phyloP scores from a whole-genome alignment of 2,888 invertebrate genomes.

The Bombyx huttoni region DNA sequence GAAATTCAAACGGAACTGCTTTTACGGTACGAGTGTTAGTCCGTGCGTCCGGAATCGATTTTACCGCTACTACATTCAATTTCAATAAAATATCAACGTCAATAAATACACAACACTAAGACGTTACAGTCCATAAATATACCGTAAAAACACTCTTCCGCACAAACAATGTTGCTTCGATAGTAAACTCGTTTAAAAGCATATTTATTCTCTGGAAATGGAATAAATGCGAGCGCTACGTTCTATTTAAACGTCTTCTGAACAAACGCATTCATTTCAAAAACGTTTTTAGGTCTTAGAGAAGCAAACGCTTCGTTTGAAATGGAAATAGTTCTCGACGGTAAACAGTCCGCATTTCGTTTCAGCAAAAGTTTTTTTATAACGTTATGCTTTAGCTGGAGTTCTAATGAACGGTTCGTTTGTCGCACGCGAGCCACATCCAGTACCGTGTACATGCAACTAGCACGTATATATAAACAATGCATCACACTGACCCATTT shows the following conservation, averaged over 20 bases:
- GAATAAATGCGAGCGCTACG: no score
- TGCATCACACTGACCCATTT: conserved; percentile 66
- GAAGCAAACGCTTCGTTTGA: no score
- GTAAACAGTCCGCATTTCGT: background rate
- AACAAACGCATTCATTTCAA: no score
- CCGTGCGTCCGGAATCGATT: background rate
- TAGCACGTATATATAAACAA: background rate
- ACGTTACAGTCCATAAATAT: background rate
- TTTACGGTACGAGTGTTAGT: background rate
- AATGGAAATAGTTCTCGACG: no score
- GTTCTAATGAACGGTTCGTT: background rate
- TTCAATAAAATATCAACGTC: background rate
- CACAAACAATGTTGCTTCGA: no score
- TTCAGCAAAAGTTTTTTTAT: background rate
- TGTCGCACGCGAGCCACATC: background rate
- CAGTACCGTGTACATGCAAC: background rate
- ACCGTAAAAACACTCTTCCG: no score
- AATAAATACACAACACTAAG: background rate
- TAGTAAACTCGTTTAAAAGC: no score
- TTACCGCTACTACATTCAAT: background rate
- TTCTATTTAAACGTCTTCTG: no score
- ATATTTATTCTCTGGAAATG: no score
- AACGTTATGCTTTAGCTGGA: background rate
- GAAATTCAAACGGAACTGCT: background rate
- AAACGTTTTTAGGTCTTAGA: no score